Base-by-base conservation (phyloP, 2,113 vertebrate genomes). In the Callipepla californica region DNA sequence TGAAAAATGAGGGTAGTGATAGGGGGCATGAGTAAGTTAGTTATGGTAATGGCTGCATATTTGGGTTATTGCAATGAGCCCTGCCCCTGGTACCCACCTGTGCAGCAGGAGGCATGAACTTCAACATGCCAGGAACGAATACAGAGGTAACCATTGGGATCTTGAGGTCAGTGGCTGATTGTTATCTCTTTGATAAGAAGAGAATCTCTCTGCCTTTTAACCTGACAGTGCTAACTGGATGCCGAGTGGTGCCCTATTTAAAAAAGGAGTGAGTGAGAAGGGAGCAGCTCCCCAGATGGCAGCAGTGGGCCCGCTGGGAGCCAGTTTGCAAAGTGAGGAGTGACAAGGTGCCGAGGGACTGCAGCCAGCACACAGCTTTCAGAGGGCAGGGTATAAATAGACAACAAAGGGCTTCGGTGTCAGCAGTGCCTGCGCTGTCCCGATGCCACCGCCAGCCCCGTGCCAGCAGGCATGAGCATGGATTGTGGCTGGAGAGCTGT, bases 301-400 rank as follows among this genome's bases (percentile, higher is more conserved):
- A 84, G 55, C 72, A 9, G 73, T 3, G 78, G 83, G 72, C 50
- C 89, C 87, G 78, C 78, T 94, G 87, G 89, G 78, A 95, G 91
- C 84, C 66, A 73, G 89, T 82, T 42, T 91, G 84, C 75, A 59
- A 87, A 95, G 87, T 0, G 10, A 91, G 77, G 67, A 57, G 84
- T 91, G 94, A 81, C 65, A 70, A 91, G 84, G 72, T 0, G 38
- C 70, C 36, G 18, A 94, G 87, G 15, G 81, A 95, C 92, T 95
- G 94, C 80, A 63, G 75, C 89, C 76, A 73, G 92, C 1, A n/a
- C 95, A 75, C 86, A 6, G 81, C 36, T 96, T 92, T 78, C 79
- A 92, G 95, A 91, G 92, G 70, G 32, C 74, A 87, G 89, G 74
- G 50, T 95, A 96, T 96, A 96, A 96, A 96, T 96, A 96, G 92